These are phyloP conservation scores for Timandra comae DNA, from an alignment of 2,888 invertebrate species.

Conservation along the genomic window DNA sequence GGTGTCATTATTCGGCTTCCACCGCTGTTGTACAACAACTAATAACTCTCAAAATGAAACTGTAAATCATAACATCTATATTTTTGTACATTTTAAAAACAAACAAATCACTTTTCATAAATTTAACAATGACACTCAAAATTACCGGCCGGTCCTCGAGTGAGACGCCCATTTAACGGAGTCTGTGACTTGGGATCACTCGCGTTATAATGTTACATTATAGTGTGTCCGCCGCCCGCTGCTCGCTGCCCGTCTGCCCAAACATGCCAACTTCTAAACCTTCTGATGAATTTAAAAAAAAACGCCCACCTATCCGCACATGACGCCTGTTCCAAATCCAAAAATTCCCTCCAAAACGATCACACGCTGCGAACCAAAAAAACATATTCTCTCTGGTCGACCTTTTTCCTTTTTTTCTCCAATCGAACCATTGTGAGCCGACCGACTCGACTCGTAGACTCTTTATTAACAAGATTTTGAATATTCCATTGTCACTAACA, in stretches of 20 bases:
- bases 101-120: constrained; percentile 44
- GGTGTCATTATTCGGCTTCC: too few relatives aligned
- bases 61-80: constrained; percentile 21
- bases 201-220: constrained; percentile 47
- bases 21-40: too few relatives aligned
- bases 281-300: constrained; percentile 37
- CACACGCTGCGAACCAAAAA: constrained; percentile 69
- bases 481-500: constrained; percentile 75
- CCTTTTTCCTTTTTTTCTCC: constrained; percentile 58
- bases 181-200: constrained; percentile 42
- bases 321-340: constrained; percentile 66
- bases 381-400: constrained; percentile 42
- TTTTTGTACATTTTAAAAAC: constrained; percentile 33
- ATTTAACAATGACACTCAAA: constrained; percentile 30
- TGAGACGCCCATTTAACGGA: constrained; percentile 47
- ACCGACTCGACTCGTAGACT: constrained; percentile 48
- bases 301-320: constrained; percentile 44
- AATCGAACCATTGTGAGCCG: constrained; percentile 43
- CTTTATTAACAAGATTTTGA: constrained; percentile 76
- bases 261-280: constrained; percentile 16
- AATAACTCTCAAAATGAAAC: neutral
- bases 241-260: constrained; percentile 28
- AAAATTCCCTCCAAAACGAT: constrained; percentile 70
- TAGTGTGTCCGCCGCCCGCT: constrained; percentile 39
- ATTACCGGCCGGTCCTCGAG: constrained; percentile 20